Evolutionary conservation across 2,888 invertebrate species (phyloP), one percentile per base, ranked within the genome.

Genomic region (Pterostichus niger): DNA sequence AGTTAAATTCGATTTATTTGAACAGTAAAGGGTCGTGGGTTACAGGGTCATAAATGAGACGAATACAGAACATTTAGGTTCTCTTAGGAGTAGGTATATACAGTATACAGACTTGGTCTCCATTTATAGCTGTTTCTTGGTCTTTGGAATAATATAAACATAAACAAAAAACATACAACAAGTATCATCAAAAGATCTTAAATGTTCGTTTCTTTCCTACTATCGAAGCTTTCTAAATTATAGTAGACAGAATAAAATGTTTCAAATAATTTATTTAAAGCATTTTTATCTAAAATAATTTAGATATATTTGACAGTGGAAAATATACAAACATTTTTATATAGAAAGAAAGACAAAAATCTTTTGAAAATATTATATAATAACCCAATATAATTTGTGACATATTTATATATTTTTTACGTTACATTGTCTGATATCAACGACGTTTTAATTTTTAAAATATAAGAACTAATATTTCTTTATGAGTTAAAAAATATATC

Each of bases 51-150:
- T 56, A 46, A 75, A 82, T 68, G 82, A 61, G 75, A 75, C 75
- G 46, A 68, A 54, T 59, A 52, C 44, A 40, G 54, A 71, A 75
- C 49, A 82, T 75, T 75, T 46, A 59, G 75, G 44, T 44, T 61
- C 54, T 49, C 68, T 24, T 49, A 24, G 17, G 17, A 17, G 56
- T 82, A 82, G 5, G 56, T 82, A 82, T 75, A n/a, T 82, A 82
- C 82, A 75, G 75, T 61, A 75, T 73, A 59, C 73, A 75, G 75
- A 82, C 75, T 82, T 82, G 82, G 82, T 82, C 82, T 75, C 75
- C 61, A 61, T 56, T 46, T 82, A 54, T 59, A 82, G 52, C 52
- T 82, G 73, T 56, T 61, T 59, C 46, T 75, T 75, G 75, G 75
- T 75, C 82, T 75, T 75, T 44, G 75, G 46, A 82, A 24, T 75